These are phyloP conservation scores for Brachypterus glaber DNA, from an alignment of 2,888 invertebrate genomes.

Conservation along the genomic window DNA sequence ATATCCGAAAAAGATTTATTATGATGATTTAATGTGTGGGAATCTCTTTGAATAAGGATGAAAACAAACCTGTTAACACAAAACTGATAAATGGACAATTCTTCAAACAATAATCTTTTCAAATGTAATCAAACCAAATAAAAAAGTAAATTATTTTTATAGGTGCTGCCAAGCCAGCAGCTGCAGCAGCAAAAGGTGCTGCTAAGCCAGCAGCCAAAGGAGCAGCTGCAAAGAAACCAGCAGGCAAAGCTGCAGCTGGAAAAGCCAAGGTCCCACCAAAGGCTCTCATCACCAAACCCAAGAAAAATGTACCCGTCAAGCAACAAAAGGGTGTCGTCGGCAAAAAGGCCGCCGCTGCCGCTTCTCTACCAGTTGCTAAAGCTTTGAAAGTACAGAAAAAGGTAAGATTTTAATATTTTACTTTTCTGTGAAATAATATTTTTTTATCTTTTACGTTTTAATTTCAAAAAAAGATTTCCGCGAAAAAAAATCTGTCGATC, in stretches of 20 bases:
- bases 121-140: too few species aligned
- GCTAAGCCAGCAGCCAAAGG: slow-evolving; percentile 35
- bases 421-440: too few species aligned
- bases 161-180: slow-evolving; percentile 32
- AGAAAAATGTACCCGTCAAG: slow-evolving; percentile 46
- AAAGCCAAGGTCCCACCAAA: slow-evolving; percentile 35
- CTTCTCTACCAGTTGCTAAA: slow-evolving; percentile 51
- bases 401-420: slow-evolving; percentile 44
- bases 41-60: slow-evolving; percentile 45
- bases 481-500: too few species aligned
- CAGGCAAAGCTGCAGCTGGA: slow-evolving; percentile 33
- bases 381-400: slow-evolving; percentile 81
- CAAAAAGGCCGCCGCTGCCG: slow-evolving; percentile 34
- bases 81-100: slow-evolving; percentile 27
- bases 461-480: too few species aligned
- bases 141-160: too few species aligned
- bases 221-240: slow-evolving; percentile 40
- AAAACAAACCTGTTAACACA: slow-evolving; percentile 30
- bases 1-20: not conserved
- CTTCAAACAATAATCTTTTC: too few species aligned
- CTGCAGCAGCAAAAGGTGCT: slow-evolving; percentile 18
- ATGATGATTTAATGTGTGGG: slow-evolving; percentile 42
- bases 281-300: slow-evolving; percentile 44
- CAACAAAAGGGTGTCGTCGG: slow-evolving; percentile 48
- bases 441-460: not conserved